These are phyloP conservation scores for Phoxinus dragarum DNA, from an alignment of 2,797 vertebrate species.

Conservation along the genomic window DNA sequence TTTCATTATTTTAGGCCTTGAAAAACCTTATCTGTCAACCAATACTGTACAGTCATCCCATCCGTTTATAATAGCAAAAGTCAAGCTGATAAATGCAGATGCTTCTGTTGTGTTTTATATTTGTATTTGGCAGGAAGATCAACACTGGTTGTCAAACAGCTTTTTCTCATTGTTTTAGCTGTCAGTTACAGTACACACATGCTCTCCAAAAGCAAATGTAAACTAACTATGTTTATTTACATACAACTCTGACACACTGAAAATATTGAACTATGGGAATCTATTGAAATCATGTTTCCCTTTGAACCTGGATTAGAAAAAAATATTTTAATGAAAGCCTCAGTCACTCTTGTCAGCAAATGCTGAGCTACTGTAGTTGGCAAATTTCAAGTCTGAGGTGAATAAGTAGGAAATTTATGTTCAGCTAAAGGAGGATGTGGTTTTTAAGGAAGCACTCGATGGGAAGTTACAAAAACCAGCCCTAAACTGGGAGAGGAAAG, in stretches of 20 bases:
- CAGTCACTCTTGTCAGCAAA: neutral
- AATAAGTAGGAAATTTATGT: neutral
- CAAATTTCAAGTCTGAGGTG: neutral
- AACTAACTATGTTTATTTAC: neutral
- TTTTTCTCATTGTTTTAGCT: neutral
- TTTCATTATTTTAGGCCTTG: neutral
- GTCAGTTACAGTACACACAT: neutral
- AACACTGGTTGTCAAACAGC: neutral
- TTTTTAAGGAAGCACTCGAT: neutral
- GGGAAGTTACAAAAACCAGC: neutral
- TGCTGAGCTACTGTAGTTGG: neutral
- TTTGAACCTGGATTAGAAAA: constrained; percentile 5
- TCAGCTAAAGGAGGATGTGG: neutral
- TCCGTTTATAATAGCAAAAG: neutral
- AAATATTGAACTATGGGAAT: neutral
- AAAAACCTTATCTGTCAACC: neutral
- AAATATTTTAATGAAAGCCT: neutral
- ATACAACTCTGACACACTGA: neutral
- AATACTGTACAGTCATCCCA: neutral
- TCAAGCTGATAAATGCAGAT: too few relatives aligned
- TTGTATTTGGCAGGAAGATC: neutral
- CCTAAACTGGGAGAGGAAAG: neutral
- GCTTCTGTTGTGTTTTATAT: neutral
- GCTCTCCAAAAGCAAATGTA: neutral
- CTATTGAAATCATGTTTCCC: neutral